Conservation (phyloP, 2,888 invertebrate genomes). For the Sinhomidia bicolor region DNA sequence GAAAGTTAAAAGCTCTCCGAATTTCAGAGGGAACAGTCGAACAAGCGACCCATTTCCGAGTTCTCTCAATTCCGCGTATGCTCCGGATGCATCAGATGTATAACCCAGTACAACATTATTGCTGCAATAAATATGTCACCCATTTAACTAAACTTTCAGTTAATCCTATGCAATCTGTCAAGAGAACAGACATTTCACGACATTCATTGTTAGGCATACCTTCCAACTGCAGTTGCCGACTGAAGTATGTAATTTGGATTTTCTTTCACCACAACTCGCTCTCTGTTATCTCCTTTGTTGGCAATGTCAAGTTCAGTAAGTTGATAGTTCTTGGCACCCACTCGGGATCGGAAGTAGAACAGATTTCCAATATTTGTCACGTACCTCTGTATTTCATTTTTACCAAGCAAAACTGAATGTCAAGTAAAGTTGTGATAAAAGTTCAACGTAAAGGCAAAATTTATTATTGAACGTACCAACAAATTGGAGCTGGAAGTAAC, state of each 20-base stretch:
- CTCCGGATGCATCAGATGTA: constrained; percentile 92
- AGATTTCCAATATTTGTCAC: constrained; percentile 92
- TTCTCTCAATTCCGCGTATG: constrained; percentile 89
- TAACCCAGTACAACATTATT: constrained; percentile 72
- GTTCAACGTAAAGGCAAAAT: too few relatives aligned
- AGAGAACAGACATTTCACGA: too few relatives aligned
- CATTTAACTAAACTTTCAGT: not conserved
- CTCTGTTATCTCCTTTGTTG: constrained; percentile 88
- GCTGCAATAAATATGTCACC: constrained; percentile 15
- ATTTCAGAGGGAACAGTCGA: constrained; percentile 89
- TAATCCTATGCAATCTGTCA: too few relatives aligned
- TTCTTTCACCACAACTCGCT: constrained; percentile 92
- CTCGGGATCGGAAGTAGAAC: constrained; percentile 88
- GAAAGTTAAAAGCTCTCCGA: constrained; percentile 93
- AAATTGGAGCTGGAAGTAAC: constrained; percentile 55
- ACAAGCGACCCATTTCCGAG: constrained; percentile 88
- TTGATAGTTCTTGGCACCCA: constrained; percentile 86
- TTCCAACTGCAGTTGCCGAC: constrained; percentile 92
- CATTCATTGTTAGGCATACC: constrained; percentile 80
- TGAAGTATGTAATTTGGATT: constrained; percentile 93
- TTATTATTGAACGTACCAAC: constrained; percentile 45
- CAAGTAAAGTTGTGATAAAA: not conserved
- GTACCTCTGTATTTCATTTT: constrained; percentile 83
- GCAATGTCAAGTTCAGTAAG: constrained; percentile 87
- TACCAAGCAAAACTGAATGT: not conserved